Evolutionary conservation across 2,888 invertebrate genomes (phyloP).

Genomic region (Ichneumon xanthorius): DNA sequence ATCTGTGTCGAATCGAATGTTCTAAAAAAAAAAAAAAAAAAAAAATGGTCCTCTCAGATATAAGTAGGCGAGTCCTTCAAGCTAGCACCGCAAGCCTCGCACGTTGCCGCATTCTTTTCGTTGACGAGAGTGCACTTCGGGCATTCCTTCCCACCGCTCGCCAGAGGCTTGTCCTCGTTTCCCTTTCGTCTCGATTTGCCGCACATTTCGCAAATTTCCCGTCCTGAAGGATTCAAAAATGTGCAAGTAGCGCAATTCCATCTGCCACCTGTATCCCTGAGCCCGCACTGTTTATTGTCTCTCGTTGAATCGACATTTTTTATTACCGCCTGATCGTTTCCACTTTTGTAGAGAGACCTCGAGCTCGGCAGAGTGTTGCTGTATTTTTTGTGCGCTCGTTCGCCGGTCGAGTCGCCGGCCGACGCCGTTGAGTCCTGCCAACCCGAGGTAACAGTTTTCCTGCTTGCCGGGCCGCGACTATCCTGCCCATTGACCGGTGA

Average conservation of each 20-base stretch:
- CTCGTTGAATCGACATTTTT: slow-evolving; percentile 84
- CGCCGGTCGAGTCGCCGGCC: slow-evolving; percentile 6
- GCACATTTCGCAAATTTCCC: slow-evolving; percentile 91
- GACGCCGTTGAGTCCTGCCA: slow-evolving; percentile 21
- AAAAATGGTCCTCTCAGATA: slow-evolving; percentile 83
- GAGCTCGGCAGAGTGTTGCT: slow-evolving; percentile 73
- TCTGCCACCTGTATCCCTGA: slow-evolving; percentile 82
- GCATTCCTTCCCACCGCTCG: slow-evolving; percentile 91
- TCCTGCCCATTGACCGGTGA: slow-evolving; percentile 44
- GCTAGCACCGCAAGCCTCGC: slow-evolving; percentile 90
- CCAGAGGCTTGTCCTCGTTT: slow-evolving; percentile 88
- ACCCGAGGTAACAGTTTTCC: slow-evolving; percentile 53
- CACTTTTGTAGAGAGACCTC: slow-evolving; percentile 36
- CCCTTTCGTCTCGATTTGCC: slow-evolving; percentile 88
- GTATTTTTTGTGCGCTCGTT: slow-evolving; percentile 71
- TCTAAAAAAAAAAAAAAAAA: background rate
- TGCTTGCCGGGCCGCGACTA: slow-evolving; percentile 17
- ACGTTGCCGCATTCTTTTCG: slow-evolving; percentile 87
- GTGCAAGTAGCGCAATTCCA: slow-evolving; percentile 92
- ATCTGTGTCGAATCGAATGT: background rate
- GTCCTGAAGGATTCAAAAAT: slow-evolving; percentile 87
- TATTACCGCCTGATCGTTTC: slow-evolving; percentile 37
- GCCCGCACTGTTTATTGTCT: slow-evolving; percentile 81
- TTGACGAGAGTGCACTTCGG: slow-evolving; percentile 92
- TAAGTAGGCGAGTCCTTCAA: slow-evolving; percentile 92